Conservation (phyloP, 2,113 vertebrate genomes). For the Synodontis membranacea region DNA sequence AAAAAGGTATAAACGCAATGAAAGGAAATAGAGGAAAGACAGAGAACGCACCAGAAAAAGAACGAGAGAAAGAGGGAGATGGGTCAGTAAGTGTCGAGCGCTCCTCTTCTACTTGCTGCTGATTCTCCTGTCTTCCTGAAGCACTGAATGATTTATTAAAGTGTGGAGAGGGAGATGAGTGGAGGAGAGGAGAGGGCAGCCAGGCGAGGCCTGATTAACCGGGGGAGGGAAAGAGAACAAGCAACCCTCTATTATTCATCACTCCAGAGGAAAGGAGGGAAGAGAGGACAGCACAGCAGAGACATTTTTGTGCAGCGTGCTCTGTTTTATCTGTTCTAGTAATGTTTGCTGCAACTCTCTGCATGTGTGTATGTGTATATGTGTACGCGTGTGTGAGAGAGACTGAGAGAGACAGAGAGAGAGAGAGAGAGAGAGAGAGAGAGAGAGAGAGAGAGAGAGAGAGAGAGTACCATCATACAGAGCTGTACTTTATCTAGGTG, state of each 20-base stretch:
- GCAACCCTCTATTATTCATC: conserved; percentile 76
- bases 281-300: background rate
- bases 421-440: background rate
- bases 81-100: conserved; percentile 16
- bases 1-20: background rate
- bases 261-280: conserved; percentile 56
- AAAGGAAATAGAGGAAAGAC: conserved; percentile 15
- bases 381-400: conserved; percentile 4
- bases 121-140: conserved; percentile 64
- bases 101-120: conserved; percentile 54
- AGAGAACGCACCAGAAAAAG: background rate
- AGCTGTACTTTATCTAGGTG: background rate
- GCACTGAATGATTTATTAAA: conserved; percentile 76
- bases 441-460: too few relatives aligned
- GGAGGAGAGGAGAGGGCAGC: conserved; percentile 66
- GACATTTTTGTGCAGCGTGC: conserved; percentile 36
- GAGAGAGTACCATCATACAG: background rate
- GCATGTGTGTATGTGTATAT: background rate
- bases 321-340: conserved; percentile 23
- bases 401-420: background rate
- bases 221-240: conserved; percentile 71
- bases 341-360: background rate
- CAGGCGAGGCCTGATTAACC: conserved; percentile 74
- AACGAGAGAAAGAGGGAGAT: conserved; percentile 33
- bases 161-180: conserved; percentile 50